Evolutionary conservation across 1,140 invertebrate species (phyloP), one percentile per base, ranked within the genome.

Genomic region (Philopotamus ludificatus): DNA sequence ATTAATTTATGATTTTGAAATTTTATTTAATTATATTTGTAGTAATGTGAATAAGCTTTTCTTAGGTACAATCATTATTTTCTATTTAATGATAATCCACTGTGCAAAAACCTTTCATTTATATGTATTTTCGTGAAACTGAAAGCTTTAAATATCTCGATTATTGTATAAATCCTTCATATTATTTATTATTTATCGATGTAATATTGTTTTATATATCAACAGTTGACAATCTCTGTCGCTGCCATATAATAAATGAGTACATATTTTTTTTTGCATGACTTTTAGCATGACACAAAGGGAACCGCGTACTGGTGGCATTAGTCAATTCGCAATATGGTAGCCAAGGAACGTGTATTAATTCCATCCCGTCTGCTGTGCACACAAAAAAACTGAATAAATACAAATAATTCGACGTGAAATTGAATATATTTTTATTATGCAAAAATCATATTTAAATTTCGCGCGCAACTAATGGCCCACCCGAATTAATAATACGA

Each of bases 401-500:
- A 34, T 34, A 34, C 28, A 34, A 34, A 34, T 34, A 34, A 34
- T 34, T 7, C 28, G 12, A 34, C 12, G 12, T 34, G 4, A 34
- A 12, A 12, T 34, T 34, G 4, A 12, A 34, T 12, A 7, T 34
- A 34, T 34, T 34, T 34, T 34, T 34, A 7, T 34, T 7, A 34
- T 34, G 28, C 28, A 34, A 34, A 7, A 34, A 34, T 34, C 28
- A 12, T 12, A 34, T n/a, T n/a, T n/a, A n/a, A n/a, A n/a, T 57
- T 42, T 53, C 23, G 50, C 50, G 18, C n/a, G 20, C 50, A 22
- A 22, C 28, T 20, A 28, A 39, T 39, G 12, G 34, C 23, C 10
- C 41, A 18, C 44, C 20, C 42, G 25, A 60, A 60, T 60, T 60
- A 60, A 60, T 60, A n/a, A n/a, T n/a, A n/a, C n/a, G n/a, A n/a